Conservation (phyloP, 2,888 invertebrate species). For the Eupsilia transversa region DNA sequence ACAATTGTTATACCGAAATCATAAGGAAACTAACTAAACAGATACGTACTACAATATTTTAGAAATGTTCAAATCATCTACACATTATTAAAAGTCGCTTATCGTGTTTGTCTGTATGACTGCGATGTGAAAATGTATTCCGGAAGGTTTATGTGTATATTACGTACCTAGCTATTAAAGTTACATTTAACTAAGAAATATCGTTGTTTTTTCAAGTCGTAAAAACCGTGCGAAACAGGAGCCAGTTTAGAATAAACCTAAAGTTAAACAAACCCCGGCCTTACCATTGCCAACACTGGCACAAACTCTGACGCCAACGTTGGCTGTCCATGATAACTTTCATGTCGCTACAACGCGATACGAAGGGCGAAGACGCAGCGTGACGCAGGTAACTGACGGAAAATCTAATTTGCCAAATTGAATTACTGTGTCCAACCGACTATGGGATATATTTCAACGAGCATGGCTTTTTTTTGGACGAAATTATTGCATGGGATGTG, state of each 20-base stretch:
- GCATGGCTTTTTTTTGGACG: conserved; percentile 48
- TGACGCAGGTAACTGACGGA: conserved; percentile 87
- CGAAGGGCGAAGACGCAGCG: conserved; percentile 83
- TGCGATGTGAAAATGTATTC: too few species aligned
- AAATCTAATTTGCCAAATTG: conserved; percentile 90
- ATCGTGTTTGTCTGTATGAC: too few species aligned
- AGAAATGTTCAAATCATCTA: too few species aligned
- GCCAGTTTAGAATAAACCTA: too few species aligned
- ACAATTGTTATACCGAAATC: neutral
- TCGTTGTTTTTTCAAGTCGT: too few species aligned
- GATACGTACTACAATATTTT: neutral
- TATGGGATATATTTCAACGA: conserved; percentile 73
- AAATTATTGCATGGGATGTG: conserved; percentile 39
- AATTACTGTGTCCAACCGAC: conserved; percentile 86
- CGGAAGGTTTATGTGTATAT: too few species aligned
- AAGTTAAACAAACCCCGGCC: too few species aligned
- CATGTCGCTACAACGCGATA: conserved; percentile 69
- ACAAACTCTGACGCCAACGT: conserved; percentile 71
- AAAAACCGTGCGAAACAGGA: too few species aligned
- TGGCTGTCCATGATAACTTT: conserved; percentile 71
- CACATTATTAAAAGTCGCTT: too few species aligned
- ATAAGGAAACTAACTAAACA: neutral
- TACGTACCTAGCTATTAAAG: too few species aligned
- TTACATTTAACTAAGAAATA: too few species aligned
- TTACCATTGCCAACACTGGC: conserved; percentile 34